Conservation (phyloP, 2,888 invertebrate genomes). For the Tetropium fuscum region DNA sequence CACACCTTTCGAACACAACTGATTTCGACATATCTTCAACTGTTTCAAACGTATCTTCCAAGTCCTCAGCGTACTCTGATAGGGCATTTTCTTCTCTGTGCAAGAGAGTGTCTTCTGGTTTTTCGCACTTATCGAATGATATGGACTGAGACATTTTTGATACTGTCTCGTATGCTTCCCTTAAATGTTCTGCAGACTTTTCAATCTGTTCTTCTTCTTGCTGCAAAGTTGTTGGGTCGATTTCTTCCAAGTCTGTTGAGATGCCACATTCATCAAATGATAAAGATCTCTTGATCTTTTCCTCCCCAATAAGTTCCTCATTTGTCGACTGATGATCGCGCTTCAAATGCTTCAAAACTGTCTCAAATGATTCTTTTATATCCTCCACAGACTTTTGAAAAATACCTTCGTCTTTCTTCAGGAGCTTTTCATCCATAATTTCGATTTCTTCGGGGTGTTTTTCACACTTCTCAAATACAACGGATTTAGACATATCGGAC, state of each 20-base stretch:
- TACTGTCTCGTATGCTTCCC: constrained; percentile 26
- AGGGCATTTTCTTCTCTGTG: constrained; percentile 1
- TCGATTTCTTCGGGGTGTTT: not conserved
- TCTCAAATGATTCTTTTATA: not conserved
- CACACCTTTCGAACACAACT: constrained; percentile 27
- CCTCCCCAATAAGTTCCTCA: not conserved
- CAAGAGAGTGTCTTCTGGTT: constrained; percentile 13
- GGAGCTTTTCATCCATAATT: not conserved
- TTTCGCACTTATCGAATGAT: constrained; percentile 39
- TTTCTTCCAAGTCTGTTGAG: constrained; percentile 1
- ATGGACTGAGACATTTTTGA: constrained; percentile 28
- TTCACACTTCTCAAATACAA: not conserved
- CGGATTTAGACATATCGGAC: constrained; percentile 9
- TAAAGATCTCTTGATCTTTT: not conserved
- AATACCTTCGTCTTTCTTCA: not conserved
- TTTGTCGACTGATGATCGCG: not conserved
- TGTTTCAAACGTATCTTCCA: constrained; percentile 24
- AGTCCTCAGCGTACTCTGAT: constrained; percentile 5
- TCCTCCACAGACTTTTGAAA: not conserved
- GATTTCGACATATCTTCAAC: constrained; percentile 19
- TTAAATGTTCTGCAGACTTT: constrained; percentile 26
- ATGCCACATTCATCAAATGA: constrained; percentile 10
- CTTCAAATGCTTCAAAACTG: no score
- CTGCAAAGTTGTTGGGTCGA: not conserved
- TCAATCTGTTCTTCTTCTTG: constrained; percentile 12